Percentiles rank a stretch among this genome's conserved stretches.
Conservation (phyloP, 2,113 vertebrate genomes). For the Planiliza haematocheilus region DNA sequence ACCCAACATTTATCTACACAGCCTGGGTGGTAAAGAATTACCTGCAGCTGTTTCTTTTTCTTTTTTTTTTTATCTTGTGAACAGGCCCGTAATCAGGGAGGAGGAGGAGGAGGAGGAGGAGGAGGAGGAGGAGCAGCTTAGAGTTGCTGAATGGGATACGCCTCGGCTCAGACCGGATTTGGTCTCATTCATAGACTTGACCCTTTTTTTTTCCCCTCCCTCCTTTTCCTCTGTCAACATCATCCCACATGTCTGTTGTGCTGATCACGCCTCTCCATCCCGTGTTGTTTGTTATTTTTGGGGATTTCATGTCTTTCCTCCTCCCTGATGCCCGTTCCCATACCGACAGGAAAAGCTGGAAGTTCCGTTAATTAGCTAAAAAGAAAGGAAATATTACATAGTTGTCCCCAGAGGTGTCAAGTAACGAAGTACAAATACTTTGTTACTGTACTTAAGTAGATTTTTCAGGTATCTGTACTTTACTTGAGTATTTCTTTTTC, state of each 20-base stretch:
- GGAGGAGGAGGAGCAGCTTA: constrained; percentile 38
- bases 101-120: constrained; percentile 38
- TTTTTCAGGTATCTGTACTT: no score
- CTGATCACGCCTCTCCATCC: background rate
- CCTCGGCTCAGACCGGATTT: constrained; percentile 44
- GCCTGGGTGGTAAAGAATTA: constrained; percentile 41
- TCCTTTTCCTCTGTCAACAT: no score
- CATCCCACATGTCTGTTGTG: background rate
- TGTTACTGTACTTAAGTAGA: no score
- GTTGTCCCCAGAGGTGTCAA: no score
- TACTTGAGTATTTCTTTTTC: no score
- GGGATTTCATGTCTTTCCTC: background rate
- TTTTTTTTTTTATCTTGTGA: constrained; percentile 7
- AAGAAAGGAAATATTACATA: no score
- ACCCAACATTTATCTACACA: constrained; percentile 37
- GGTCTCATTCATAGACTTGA: constrained; percentile 39
- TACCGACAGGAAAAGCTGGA: background rate
- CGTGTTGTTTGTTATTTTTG: background rate
- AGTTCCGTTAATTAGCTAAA: no score
- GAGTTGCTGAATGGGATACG: constrained; percentile 31
- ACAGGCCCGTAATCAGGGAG: constrained; percentile 21
- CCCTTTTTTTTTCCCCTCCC: constrained; percentile 25
- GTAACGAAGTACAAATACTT: no score
- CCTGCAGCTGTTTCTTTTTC: constrained; percentile 38
- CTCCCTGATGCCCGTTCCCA: constrained; percentile 16